These are phyloP conservation scores for Hoplodrina blanda DNA, from an alignment of 2,888 invertebrate genomes.

Conservation along the genomic window DNA sequence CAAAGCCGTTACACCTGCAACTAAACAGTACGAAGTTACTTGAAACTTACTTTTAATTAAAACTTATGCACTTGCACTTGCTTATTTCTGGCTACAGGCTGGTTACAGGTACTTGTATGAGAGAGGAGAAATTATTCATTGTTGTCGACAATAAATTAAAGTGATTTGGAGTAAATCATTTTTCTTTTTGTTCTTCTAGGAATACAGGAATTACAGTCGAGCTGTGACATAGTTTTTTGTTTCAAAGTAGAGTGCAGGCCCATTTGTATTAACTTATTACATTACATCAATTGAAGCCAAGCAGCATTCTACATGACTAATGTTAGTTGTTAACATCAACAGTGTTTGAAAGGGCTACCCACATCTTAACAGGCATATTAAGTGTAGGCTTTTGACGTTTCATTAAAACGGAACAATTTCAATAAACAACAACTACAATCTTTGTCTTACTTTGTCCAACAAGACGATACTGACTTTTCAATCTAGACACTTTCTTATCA, in stretches of 20 bases:
- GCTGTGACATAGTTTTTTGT: no score
- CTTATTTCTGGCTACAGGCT: not conserved
- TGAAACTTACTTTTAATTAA: conserved; percentile 26
- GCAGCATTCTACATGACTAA: no score
- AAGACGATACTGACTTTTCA: not conserved
- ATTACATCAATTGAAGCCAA: no score
- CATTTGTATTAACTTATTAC: no score
- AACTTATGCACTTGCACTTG: conserved; percentile 10
- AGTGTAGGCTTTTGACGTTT: no score
- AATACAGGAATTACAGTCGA: no score
- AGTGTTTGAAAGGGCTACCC: no score
- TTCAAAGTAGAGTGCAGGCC: no score
- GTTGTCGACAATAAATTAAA: not conserved
- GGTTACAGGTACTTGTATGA: not conserved
- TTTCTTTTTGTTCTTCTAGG: not conserved
- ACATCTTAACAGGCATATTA: no score
- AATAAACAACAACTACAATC: not conserved
- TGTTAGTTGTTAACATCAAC: no score
- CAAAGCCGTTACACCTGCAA: conserved; percentile 8
- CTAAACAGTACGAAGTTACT: not conserved
- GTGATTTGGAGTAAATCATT: not conserved
- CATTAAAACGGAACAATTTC: not conserved
- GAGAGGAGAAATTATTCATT: not conserved
- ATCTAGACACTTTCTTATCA: not conserved
- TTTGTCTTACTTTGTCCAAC: not conserved